phyloP scores from a whole-genome alignment of 92 coral and sea anemone genomes.

The Epizoanthus ramosus region DNA sequence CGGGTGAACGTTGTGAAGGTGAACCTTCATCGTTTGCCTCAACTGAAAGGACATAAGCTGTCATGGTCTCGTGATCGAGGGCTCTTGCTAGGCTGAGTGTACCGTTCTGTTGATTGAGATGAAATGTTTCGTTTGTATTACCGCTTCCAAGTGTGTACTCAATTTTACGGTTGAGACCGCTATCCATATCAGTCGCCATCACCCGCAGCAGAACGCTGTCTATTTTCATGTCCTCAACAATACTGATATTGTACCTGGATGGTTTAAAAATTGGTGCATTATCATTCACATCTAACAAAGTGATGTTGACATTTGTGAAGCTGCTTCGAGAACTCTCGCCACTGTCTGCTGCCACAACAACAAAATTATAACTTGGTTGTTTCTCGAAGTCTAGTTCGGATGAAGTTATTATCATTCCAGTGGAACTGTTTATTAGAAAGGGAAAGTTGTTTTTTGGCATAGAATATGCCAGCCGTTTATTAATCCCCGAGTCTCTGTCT shows the following conservation, averaged over 20 bases:
- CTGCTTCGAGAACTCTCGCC: neutral
- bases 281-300: slow-evolving; percentile 3
- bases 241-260: neutral
- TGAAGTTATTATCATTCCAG: neutral
- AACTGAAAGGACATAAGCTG: neutral
- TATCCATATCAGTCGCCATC: neutral
- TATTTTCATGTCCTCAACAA: slow-evolving; percentile 16
- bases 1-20: neutral
- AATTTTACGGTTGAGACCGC: neutral
- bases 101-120: neutral
- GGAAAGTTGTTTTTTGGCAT: slow-evolving; percentile 12
- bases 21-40: neutral
- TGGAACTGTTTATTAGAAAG: slow-evolving; percentile 7
- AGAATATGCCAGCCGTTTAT: slow-evolving; percentile 47
- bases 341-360: neutral
- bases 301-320: neutral
- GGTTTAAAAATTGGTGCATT: slow-evolving; percentile 1
- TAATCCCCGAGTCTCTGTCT: slow-evolving; percentile 63
- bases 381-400: neutral
- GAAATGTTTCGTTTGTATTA: neutral
- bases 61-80: neutral
- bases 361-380: neutral
- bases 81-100: neutral
- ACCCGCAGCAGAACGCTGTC: slow-evolving; percentile 30
- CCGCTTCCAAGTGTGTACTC: neutral